Conservation (phyloP, 2,797 vertebrate genomes). For the Gallinago nigripennis region DNA sequence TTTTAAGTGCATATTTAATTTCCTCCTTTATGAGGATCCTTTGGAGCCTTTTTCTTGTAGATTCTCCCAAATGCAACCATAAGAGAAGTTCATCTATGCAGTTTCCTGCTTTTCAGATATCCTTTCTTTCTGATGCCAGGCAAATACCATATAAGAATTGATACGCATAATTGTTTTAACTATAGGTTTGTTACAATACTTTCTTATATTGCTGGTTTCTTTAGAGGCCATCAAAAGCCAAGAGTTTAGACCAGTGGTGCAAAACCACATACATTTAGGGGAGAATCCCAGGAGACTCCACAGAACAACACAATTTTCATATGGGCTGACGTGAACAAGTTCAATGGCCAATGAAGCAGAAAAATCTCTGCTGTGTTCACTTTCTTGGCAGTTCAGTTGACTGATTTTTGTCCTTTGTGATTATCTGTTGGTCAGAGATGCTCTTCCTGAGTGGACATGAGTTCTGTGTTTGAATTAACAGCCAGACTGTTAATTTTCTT, state of each 20-base stretch:
- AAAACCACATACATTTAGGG: background rate
- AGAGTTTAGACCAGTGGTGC: background rate
- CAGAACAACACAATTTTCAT: background rate
- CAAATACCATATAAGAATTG: background rate
- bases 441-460: background rate
- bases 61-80: background rate
- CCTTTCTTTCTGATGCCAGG: background rate
- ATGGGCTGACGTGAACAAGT: background rate
- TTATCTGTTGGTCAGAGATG: background rate
- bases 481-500: background rate
- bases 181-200: background rate
- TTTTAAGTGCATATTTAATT: background rate
- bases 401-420: background rate
- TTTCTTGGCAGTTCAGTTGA: background rate
- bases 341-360: background rate
- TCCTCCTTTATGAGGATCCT: background rate
- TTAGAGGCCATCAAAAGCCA: background rate
- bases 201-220: background rate
- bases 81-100: background rate
- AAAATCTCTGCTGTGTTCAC: background rate
- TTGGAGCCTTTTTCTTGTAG: background rate
- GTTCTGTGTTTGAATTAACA: background rate
- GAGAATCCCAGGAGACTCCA: background rate
- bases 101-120: background rate
- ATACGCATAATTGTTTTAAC: background rate